Conservation (phyloP, 2,797 vertebrate species). For the Sylvia borin region DNA sequence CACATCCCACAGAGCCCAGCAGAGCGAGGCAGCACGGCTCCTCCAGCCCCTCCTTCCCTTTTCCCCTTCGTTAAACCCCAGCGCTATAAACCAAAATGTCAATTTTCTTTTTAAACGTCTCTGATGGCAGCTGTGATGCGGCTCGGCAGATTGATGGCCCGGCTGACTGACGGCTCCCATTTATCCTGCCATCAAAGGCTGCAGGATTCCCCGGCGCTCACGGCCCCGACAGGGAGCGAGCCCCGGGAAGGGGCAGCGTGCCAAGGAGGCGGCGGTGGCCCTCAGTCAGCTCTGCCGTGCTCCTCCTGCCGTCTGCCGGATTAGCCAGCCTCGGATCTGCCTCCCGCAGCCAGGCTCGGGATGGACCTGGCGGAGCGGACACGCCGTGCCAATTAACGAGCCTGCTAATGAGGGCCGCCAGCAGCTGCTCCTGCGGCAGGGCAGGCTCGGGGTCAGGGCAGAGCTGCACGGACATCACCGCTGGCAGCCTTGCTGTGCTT, state of each 20-base stretch:
- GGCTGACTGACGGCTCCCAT: constrained; percentile 10
- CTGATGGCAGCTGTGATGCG: constrained; percentile 43
- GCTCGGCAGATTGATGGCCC: constrained; percentile 49
- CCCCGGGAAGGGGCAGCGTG: neutral
- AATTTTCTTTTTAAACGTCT: constrained; percentile 63
- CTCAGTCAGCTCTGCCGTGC: neutral
- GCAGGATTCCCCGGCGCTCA: neutral
- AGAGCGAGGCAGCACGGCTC: neutral
- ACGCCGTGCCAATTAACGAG: neutral
- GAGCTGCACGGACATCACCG: accelerated
- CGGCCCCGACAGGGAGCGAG: neutral
- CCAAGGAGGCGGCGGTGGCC: neutral
- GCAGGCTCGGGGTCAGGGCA: neutral
- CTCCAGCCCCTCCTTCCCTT: constrained; percentile 9
- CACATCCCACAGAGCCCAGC: neutral
- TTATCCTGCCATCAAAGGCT: neutral
- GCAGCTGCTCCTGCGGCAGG: neutral
- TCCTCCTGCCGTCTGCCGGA: neutral
- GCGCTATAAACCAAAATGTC: constrained; percentile 47
- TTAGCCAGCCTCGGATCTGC: accelerated
- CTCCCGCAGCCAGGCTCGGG: neutral
- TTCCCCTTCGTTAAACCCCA: neutral
- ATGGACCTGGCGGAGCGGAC: neutral
- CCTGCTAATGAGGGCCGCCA: neutral
- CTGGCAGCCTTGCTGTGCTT: neutral